Percentiles rank a stretch among this genome's conserved stretches.
phyloP scores from a whole-genome alignment of 1,140 invertebrate genomes.

The Rhysida immarginata region DNA sequence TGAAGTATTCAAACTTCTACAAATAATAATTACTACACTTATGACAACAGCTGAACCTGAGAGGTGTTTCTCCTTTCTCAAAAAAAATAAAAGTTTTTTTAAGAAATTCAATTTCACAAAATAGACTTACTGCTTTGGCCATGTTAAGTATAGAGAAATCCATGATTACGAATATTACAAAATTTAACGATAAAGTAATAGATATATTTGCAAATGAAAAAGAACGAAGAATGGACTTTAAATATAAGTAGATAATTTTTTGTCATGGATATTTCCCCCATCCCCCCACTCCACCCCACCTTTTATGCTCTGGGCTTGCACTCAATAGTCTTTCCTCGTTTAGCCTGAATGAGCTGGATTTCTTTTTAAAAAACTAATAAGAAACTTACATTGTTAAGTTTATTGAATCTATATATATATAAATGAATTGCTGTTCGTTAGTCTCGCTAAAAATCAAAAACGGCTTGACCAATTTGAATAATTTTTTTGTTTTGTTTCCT shows the following conservation, averaged over 20 bases:
- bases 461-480: no score
- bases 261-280: no score
- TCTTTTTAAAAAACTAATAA: background rate
- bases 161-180: background rate
- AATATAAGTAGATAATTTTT: no score
- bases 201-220: background rate
- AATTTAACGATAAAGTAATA: background rate
- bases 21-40: conserved; percentile 2
- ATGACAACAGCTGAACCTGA: background rate
- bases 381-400: no score
- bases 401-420: no score
- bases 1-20: background rate
- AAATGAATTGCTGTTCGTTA: no score
- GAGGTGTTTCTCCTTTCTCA: background rate
- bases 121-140: background rate
- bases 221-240: background rate
- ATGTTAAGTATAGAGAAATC: background rate
- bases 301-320: background rate
- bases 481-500: no score
- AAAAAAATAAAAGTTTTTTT: conserved; percentile 1
- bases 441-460: no score
- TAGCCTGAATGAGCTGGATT: background rate
- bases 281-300: background rate
- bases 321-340: background rate
- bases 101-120: background rate